Conservation (phyloP, 2,888 invertebrate genomes). For the Coleophora flavipennella region DNA sequence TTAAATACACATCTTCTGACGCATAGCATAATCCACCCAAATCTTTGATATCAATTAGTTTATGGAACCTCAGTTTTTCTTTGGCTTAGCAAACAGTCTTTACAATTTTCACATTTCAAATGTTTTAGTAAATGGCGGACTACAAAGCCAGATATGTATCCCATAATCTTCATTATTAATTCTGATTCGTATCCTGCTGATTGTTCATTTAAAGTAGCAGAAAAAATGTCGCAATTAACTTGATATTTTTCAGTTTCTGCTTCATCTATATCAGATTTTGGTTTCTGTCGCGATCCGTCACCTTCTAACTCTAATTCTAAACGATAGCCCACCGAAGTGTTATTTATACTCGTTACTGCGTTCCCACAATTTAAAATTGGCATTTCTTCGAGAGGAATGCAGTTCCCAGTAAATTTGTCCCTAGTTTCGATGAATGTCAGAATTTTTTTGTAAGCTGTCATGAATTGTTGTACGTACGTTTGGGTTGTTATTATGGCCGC, state of each 20-base stretch:
- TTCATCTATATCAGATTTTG: background rate
- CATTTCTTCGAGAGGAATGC: constrained; percentile 7
- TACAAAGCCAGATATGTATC: constrained; percentile 4
- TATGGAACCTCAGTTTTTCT: constrained; percentile 2
- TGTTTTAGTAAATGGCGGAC: constrained; percentile 1
- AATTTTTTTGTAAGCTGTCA: constrained; percentile 7
- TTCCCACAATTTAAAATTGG: constrained; percentile 1
- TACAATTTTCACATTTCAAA: constrained; percentile 1
- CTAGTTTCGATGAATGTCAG: constrained; percentile 7
- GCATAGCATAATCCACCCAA: constrained; percentile 3
- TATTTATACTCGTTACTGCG: background rate
- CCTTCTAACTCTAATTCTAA: background rate
- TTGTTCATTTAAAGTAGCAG: background rate
- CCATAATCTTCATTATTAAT: constrained; percentile 1
- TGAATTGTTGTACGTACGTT: constrained; percentile 10
- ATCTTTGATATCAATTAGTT: constrained; percentile 3
- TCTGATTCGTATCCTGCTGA: background rate
- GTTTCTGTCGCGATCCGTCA: too few relatives aligned
- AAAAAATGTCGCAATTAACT: background rate
- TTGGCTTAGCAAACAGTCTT: constrained; percentile 1
- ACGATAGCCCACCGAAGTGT: background rate
- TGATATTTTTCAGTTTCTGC: background rate
- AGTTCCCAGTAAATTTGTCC: constrained; percentile 10
- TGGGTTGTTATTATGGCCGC: constrained; percentile 10
- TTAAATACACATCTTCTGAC: constrained; percentile 1